Conservation (phyloP, 2,888 invertebrate species). For the Cetonia aurata region DNA sequence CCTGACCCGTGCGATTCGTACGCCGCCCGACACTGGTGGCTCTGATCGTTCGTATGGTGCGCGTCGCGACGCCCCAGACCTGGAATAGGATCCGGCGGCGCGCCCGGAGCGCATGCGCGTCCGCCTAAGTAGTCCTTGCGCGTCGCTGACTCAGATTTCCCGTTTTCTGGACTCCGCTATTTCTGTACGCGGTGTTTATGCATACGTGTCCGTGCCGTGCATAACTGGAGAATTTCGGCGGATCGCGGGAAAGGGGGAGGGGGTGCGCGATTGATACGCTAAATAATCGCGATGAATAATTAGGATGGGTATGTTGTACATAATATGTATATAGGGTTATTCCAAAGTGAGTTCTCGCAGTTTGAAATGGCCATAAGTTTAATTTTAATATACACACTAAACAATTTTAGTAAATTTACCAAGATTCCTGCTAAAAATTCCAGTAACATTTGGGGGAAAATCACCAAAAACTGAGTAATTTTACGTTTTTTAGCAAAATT, state of each 20-base stretch:
- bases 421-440: too few species aligned
- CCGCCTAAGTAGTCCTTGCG: constrained; percentile 47
- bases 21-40: constrained; percentile 73
- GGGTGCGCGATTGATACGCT: constrained; percentile 18
- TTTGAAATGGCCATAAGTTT: too few species aligned
- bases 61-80: constrained; percentile 66
- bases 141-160: constrained; percentile 59
- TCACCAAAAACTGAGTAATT: too few species aligned
- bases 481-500: too few species aligned
- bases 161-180: constrained; percentile 57
- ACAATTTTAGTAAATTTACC: too few species aligned
- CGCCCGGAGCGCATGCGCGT: constrained; percentile 56
- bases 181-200: constrained; percentile 54
- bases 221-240: constrained; percentile 44
- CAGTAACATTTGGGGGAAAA: too few species aligned
- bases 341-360: too few species aligned
- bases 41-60: constrained; percentile 71
- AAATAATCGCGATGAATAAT: constrained; percentile 15
- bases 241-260: background rate
- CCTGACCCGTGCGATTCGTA: constrained; percentile 64
- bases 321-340: too few species aligned
- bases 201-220: too few species aligned
- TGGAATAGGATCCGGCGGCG: constrained; percentile 58
- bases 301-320: background rate
- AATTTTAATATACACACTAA: too few species aligned